Conservation (phyloP, 1,140 invertebrate genomes). For the Aphaenogaster rudis region DNA sequence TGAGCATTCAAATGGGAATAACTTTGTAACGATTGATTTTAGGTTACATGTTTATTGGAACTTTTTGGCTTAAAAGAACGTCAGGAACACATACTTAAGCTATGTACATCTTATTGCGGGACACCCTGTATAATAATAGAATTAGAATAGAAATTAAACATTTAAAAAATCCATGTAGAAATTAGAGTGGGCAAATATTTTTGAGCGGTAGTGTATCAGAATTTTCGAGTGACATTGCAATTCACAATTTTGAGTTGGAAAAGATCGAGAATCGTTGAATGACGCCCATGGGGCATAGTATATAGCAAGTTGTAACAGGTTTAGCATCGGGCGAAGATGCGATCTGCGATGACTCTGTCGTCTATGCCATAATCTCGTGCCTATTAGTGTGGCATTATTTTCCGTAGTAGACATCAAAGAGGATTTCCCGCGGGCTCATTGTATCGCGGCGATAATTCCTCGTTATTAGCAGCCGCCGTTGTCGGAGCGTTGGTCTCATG, state of each 20-base stretch:
- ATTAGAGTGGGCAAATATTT: too few species aligned
- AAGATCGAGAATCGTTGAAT: neutral
- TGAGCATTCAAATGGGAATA: too few species aligned
- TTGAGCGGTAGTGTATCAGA: neutral
- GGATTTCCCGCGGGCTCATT: conserved; percentile 83
- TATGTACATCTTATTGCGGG: too few species aligned
- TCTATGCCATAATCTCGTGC: conserved; percentile 82
- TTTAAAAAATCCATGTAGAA: too few species aligned
- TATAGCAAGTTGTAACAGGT: conserved; percentile 41
- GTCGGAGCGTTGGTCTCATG: conserved; percentile 82
- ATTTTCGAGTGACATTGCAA: conserved; percentile 16
- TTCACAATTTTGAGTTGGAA: conserved; percentile 20
- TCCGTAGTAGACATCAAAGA: conserved; percentile 86
- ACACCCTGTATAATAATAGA: too few species aligned
- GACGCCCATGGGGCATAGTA: neutral
- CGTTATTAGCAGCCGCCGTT: conserved; percentile 83
- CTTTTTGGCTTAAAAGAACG: too few species aligned
- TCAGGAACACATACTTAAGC: too few species aligned
- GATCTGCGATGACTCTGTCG: conserved; percentile 30
- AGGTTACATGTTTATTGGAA: too few species aligned
- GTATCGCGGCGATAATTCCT: conserved; percentile 87
- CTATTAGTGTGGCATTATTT: conserved; percentile 85
- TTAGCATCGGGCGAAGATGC: neutral
- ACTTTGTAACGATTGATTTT: too few species aligned
- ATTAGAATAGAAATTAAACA: too few species aligned